These are phyloP conservation scores for Apodemia duryi DNA, from an alignment of 2,888 invertebrate genomes.

Conservation along the genomic window DNA sequence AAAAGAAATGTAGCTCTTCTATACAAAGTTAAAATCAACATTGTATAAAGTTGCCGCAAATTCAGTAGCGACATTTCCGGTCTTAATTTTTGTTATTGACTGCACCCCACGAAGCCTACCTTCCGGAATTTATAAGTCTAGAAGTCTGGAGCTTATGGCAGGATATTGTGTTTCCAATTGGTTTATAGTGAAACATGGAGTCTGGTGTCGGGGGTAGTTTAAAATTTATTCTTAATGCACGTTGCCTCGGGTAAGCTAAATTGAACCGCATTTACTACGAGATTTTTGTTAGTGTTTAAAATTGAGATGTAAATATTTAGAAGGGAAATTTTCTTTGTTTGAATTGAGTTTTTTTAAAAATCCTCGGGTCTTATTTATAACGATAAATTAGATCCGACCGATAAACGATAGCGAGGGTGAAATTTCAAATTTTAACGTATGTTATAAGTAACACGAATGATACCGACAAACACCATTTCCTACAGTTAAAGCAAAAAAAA, in stretches of 20 bases:
- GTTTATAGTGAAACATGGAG: slow-evolving; percentile 32
- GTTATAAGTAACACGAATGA: too few species aligned
- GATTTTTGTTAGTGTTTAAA: neutral
- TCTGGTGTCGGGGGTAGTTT: slow-evolving; percentile 3
- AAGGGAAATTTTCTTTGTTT: neutral
- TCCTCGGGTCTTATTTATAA: too few species aligned
- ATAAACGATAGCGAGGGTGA: too few species aligned
- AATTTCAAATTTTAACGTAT: too few species aligned
- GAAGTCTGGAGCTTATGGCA: slow-evolving; percentile 52
- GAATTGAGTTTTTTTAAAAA: neutral
- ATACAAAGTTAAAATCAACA: neutral
- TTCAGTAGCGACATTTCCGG: slow-evolving; percentile 14
- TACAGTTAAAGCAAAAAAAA: too few species aligned
- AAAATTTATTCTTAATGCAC: slow-evolving; percentile 6
- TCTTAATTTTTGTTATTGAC: slow-evolving; percentile 11
- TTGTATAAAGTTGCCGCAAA: neutral
- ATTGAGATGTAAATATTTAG: neutral
- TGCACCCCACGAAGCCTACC: slow-evolving; percentile 36
- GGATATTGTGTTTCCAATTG: slow-evolving; percentile 39
- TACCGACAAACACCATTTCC: too few species aligned
- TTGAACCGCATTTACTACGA: neutral
- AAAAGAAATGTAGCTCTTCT: neutral
- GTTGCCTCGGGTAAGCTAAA: neutral
- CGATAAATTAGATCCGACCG: too few species aligned
- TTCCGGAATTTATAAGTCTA: slow-evolving; percentile 54